Evolutionary conservation across 1,140 invertebrate species (phyloP), one percentile per base, ranked within the genome.

Genomic region (Drosophila lini): DNA sequence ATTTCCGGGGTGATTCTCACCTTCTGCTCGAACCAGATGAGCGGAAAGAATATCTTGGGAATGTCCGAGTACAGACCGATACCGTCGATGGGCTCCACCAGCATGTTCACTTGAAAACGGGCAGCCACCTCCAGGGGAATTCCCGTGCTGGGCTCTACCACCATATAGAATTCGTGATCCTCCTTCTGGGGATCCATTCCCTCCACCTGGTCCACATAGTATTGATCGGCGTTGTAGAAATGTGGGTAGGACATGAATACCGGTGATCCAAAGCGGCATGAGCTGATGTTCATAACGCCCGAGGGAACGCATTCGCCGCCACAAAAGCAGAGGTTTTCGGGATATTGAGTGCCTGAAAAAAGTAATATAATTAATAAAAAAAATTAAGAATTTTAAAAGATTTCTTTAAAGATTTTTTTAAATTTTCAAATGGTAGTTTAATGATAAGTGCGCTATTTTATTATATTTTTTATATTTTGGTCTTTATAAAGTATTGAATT

Each of bases 181-280:
- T 94, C 91, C 59, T 94, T 93, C 31, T 95, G 91, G 0, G 97
- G 97, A 0, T 93, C 62, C 92, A 98, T 91, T 28, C 97, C 97
- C 2, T 93, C 92, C 3, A 98, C 94, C 28, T 93, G 91, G 1
- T 95, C 73, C 9, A 91, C 71, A 58, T 97, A 96, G 75, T 89
- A 94, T 0, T 94, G 93, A 92, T 98, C 97, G 3, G 95, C 97
- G 59, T 96, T 93, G 81, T 96, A 96, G 93, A 98, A 98, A 92
- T 98, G 97, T 0, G 97, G 97, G 75, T 96, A 95, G 7, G 97
- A 97, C 61, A 98, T 93, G 74, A 96, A 97, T 0, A 96, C 95
- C 0, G 97, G 97, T 5, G 96, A 95, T n/a, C 95, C 95, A 81
- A 93, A 96, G 81, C 95, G 94, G 61, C 96, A 96, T 11, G 93